Evolutionary conservation across 53 echinoderm and acorn worm genomes (phyloP), one percentile per base, ranked within the genome.

Genomic region (Mesocentrotus franciscanus): DNA sequence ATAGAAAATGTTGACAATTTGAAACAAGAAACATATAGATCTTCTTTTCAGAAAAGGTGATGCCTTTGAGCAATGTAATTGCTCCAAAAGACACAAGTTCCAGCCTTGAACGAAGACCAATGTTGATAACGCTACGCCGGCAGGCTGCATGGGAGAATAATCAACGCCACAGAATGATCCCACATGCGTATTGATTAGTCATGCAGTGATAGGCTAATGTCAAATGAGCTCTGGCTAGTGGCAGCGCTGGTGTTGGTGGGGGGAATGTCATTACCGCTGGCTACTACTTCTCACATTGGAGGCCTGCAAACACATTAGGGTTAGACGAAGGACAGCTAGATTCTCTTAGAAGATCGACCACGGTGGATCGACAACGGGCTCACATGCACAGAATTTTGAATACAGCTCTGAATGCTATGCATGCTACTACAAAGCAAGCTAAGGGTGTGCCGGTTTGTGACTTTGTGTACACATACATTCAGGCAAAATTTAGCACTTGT

Each of bases 151-250:
- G 42, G 58, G 87, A 27, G 87, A 24, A 57, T 87, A 26, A 57
- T 27, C 87, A 87, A 58, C n/a, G 87, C 85, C 26, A 87, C 26
- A 87, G 87, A 13, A 11, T 87, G 87, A 87, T 87, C 87, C n/a
- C 56, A 57, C 11, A 9, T 26, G 11, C 58, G 87, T 58, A 87
- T 87, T 87, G 87, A 87, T 87, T 87, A 87, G 57, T 87, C 87
- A 87, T 87, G 87, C 87, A 87, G 87, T 57, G 87, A 87, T 87
- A 87, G 58, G 87, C n/a, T 87, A 87, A 87, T 87, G 87, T 87
- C 87, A 58, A 87, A 87, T 87, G 29, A 87, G 87, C 87, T 57
- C 17, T 1, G 81, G 81, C 36, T 39, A 39, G 81, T 81, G 81
- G 81, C 72, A n/a, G n/a, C 7, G 56, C 56, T 10, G 87, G 57